phyloP scores from a whole-genome alignment of 2,797 vertebrate genomes.

The Mastacembelus armatus region DNA sequence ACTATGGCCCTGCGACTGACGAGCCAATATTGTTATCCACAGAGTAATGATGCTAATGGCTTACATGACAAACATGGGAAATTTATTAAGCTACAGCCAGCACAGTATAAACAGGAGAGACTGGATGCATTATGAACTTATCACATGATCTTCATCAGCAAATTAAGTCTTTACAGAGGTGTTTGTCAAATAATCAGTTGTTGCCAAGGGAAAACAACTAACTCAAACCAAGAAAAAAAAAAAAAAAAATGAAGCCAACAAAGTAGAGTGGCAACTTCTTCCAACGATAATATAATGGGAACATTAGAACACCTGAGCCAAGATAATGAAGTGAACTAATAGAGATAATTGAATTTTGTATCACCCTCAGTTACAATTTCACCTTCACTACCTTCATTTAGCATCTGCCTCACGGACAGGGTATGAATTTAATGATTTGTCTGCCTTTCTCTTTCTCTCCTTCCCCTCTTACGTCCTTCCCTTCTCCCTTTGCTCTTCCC shows the following conservation, averaged over 20 bases:
- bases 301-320: conserved; percentile 48
- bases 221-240: not conserved
- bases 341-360: conserved; percentile 66
- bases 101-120: too few relatives aligned
- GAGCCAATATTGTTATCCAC: too few relatives aligned
- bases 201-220: not conserved
- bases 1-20: too few relatives aligned
- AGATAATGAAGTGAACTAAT: conserved; percentile 66
- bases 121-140: too few relatives aligned
- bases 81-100: too few relatives aligned
- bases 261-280: conserved; percentile 16
- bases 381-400: conserved; percentile 58
- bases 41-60: too few relatives aligned
- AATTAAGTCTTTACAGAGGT: not conserved
- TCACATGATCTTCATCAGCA: not conserved
- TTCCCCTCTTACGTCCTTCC: conserved; percentile 19
- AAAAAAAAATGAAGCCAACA: not conserved
- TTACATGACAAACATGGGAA: too few relatives aligned
- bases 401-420: conserved; percentile 30
- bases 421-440: conserved; percentile 57
- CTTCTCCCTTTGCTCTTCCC: conserved; percentile 46
- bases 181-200: not conserved
- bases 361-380: conserved; percentile 59
- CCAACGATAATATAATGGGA: conserved; percentile 28
- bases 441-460: conserved; percentile 41